phyloP scores from a whole-genome alignment of 2,113 vertebrate genomes.

The Oncorhynchus tshawytscha region DNA sequence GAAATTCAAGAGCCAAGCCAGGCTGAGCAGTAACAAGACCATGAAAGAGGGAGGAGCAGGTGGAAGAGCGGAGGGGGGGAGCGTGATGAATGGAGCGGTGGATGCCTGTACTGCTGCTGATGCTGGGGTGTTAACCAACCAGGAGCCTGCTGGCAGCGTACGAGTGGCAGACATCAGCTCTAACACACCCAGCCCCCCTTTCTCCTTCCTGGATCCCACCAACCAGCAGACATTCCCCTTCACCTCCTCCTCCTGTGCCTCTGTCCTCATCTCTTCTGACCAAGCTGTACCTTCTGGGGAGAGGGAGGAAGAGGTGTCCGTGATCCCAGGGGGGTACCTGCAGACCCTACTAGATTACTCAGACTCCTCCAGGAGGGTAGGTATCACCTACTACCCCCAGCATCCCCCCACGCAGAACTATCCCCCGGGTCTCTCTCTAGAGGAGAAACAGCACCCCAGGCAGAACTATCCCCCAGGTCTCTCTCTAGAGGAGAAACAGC shows the following conservation, averaged over 20 bases:
- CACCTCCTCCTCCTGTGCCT: constrained; percentile 65
- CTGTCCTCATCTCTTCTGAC: constrained; percentile 47
- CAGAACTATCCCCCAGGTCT: constrained; percentile 81
- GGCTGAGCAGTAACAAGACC: constrained; percentile 89
- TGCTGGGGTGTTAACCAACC: constrained; percentile 64
- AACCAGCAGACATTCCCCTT: constrained; percentile 90
- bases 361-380: constrained; percentile 84
- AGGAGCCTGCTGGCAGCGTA: constrained; percentile 73
- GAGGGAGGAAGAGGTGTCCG: constrained; percentile 82
- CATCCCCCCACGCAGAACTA: constrained; percentile 76
- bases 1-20: constrained; percentile 98
- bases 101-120: constrained; percentile 69
- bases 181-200: constrained; percentile 66
- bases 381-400: constrained; percentile 88
- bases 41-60: constrained; percentile 73
- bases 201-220: constrained; percentile 76
- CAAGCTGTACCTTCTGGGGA: constrained; percentile 80
- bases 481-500: constrained; percentile 81
- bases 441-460: constrained; percentile 83
- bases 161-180: constrained; percentile 77
- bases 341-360: constrained; percentile 97
- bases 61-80: constrained; percentile 63
- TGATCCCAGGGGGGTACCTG: constrained; percentile 97
- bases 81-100: constrained; percentile 60
- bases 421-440: constrained; percentile 78